A percentile compares a stretch with the other conserved stretches of the same genome.
phyloP scores from a whole-genome alignment of 2,888 invertebrate genomes.

The Sturmia bella region DNA sequence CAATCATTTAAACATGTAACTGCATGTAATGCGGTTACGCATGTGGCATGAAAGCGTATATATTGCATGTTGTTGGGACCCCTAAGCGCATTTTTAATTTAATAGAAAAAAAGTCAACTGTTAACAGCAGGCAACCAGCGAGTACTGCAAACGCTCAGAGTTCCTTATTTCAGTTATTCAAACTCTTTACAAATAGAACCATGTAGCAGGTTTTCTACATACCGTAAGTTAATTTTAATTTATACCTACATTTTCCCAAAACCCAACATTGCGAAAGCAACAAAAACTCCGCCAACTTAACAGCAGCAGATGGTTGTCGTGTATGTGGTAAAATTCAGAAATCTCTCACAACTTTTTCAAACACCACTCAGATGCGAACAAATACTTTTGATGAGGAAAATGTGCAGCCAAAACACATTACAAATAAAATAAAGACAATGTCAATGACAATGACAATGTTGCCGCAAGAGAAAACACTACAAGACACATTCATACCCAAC shows the following conservation, averaged over 20 bases:
- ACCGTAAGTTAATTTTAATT: conserved; percentile 1
- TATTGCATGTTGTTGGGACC: conserved; percentile 28
- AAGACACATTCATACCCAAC: conserved; percentile 13
- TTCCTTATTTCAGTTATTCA: conserved; percentile 3
- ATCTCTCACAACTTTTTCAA: conserved; percentile 36
- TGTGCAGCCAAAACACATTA: conserved; percentile 45
- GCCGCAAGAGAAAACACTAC: conserved; percentile 38
- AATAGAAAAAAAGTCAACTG: neutral
- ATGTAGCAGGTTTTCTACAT: neutral
- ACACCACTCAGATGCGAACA: neutral
- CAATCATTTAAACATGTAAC: conserved; percentile 50
- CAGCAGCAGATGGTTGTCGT: conserved; percentile 59
- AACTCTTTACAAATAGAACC: conserved; percentile 11
- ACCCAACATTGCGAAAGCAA: conserved; percentile 1
- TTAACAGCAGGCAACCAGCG: too few species aligned
- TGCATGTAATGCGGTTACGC: conserved; percentile 67
- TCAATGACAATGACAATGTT: conserved; percentile 65
- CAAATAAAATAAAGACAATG: conserved; percentile 53
- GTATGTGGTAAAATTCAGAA: conserved; percentile 58
- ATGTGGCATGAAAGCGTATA: conserved; percentile 47
- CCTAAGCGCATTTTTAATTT: conserved; percentile 6
- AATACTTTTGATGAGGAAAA: conserved; percentile 15
- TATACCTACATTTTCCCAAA: conserved; percentile 40
- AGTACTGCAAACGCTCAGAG: neutral
- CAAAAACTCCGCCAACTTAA: conserved; percentile 18